Percentiles rank a stretch among this genome's conserved stretches.
Evolutionary conservation across 1,140 invertebrate genomes (phyloP).

Genomic region (Penaeus vannamei): DNA sequence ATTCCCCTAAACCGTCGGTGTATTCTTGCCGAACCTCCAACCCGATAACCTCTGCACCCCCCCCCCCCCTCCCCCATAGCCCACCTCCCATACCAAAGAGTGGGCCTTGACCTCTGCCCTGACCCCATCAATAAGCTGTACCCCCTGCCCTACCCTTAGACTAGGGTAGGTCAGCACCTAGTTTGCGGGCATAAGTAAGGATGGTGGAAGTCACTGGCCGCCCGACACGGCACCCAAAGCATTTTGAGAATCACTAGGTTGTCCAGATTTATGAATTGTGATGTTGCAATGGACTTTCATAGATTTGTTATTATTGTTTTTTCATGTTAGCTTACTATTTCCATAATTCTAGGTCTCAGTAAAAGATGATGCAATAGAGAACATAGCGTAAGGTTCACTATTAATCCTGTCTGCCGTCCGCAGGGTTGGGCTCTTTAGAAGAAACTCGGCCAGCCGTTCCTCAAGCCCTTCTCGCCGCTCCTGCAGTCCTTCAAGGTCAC

Average conservation of each 20-base stretch:
- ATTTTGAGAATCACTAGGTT: too few species aligned
- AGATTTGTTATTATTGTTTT: too few species aligned
- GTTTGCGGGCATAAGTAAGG: too few species aligned
- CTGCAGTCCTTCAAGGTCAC: slow-evolving; percentile 39
- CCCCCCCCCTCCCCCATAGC: background rate
- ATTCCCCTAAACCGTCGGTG: background rate
- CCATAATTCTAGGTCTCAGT: background rate
- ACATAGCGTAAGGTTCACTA: background rate
- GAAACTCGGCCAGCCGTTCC: slow-evolving; percentile 55
- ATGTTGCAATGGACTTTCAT: too few species aligned
- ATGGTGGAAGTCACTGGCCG: too few species aligned
- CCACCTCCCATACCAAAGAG: background rate
- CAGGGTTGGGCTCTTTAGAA: slow-evolving; percentile 59
- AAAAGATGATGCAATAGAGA: background rate
- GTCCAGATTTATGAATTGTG: too few species aligned
- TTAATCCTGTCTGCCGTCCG: background rate
- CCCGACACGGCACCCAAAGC: too few species aligned
- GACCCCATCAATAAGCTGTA: background rate
- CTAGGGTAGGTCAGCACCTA: background rate
- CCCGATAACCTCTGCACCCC: background rate
- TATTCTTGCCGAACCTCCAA: background rate
- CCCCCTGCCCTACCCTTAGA: background rate
- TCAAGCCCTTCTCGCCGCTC: slow-evolving; percentile 45
- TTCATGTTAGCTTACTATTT: too few species aligned
- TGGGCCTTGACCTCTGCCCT: background rate